Evolutionary conservation across 2,797 vertebrate species (phyloP), one percentile per base, ranked within the genome.

Genomic region (Epinephelus awoara): DNA sequence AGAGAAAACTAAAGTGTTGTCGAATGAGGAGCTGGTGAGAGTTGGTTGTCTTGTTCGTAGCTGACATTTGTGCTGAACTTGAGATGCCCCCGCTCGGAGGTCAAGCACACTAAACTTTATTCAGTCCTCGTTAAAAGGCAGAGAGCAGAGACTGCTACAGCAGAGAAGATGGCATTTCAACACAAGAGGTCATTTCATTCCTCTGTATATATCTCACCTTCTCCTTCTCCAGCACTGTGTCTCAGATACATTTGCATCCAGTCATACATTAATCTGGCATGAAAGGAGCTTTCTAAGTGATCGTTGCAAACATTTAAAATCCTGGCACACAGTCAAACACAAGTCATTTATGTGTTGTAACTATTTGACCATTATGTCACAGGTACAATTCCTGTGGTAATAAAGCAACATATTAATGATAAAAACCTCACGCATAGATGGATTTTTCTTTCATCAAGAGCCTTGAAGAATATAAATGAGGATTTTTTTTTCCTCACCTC

Each of bases 381-480:
- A 61, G 6, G 63, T n/a, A n/a, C 14, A 59, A 47, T 55, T 52
- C 51, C 6, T 17, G 13, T 10, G 25, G 71, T 79, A 78, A 86
- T 21, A 70, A 40, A 82, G 52, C 44, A 65, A 72, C 18, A 59
- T 15, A 50, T 38, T 67, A 58, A 29, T 42, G 38, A 61, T 57
- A 54, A 64, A 6, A 76, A 46, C 76, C 62, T 66, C 69, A 52
- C n/a, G 71, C 57, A 76, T 2, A 49, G 72, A 80, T 74, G 69
- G 47, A 78, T 83, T 91, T 84, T 18, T 62, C 50, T 79, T 85
- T 79, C 25, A 67, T 25, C n/a, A 3, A 66, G 67, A 77, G 82
- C 55, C 67, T 83, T 65, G 67, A 84, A 51, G 89, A 89, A 92
- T 89, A 80, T 83, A 73, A 91, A 91, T 88, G 66, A 80, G 58